phyloP scores from a whole-genome alignment of 2,888 invertebrate species.

The Hedya salicella region DNA sequence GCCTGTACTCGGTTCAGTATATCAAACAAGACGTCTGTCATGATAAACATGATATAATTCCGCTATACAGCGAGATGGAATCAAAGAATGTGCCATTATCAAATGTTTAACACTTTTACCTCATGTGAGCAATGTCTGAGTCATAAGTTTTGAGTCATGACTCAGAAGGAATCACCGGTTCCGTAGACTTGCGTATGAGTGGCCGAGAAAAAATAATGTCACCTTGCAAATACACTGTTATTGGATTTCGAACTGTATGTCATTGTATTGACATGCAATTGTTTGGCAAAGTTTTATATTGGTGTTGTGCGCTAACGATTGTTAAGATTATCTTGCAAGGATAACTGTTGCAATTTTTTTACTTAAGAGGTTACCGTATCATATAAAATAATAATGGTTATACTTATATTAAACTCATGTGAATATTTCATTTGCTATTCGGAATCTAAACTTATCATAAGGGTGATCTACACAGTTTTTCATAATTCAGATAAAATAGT shows the following conservation, averaged over 20 bases:
- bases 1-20: background rate
- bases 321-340: no score
- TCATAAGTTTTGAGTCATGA: slow-evolving; percentile 41
- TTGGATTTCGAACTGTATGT: background rate
- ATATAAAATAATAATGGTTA: no score
- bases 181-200: background rate
- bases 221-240: background rate
- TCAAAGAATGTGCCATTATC: slow-evolving; percentile 57
- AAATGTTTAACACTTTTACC: slow-evolving; percentile 54
- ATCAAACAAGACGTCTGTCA: background rate
- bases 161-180: slow-evolving; percentile 44
- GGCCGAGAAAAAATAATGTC: slow-evolving; percentile 13
- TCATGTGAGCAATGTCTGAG: slow-evolving; percentile 45
- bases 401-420: no score
- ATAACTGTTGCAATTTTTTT: no score
- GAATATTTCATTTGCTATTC: no score
- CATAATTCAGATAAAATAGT: background rate
- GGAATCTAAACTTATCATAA: no score
- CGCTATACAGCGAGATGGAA: background rate
- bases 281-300: background rate
- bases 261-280: background rate
- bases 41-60: slow-evolving; percentile 3
- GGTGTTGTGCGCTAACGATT: no score
- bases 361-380: no score
- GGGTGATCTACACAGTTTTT: no score